Conservation (phyloP, 1,140 invertebrate species). For the Drosophila azteca region DNA sequence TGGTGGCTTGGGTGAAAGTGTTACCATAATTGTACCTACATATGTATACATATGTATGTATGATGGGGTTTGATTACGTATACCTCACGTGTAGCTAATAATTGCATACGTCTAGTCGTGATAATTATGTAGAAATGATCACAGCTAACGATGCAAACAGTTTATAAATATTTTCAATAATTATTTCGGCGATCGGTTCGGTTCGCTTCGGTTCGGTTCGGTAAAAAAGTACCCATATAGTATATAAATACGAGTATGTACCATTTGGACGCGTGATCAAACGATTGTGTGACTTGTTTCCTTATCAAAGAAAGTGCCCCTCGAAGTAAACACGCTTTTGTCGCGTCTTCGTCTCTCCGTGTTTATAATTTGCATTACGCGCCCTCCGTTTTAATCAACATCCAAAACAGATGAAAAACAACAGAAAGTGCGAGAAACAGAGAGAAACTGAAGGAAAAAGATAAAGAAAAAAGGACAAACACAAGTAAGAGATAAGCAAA, state of each 20-base stretch:
- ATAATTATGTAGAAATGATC: constrained; percentile 30
- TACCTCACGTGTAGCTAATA: constrained; percentile 48
- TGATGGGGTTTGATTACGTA: constrained; percentile 23
- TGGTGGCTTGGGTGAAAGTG: constrained; percentile 17
- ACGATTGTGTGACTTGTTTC: neutral
- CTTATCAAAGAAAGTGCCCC: constrained; percentile 44
- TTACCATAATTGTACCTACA: constrained; percentile 13
- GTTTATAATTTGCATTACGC: constrained; percentile 72
- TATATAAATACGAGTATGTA: too few species aligned
- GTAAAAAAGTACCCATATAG: neutral
- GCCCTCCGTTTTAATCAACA: constrained; percentile 52
- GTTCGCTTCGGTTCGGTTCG: constrained; percentile 20
- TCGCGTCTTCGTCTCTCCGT: constrained; percentile 30
- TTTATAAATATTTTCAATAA: constrained; percentile 7
- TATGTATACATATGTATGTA: too few species aligned
- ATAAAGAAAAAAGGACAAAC: constrained; percentile 47
- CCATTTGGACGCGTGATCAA: too few species aligned
- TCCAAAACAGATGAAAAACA: constrained; percentile 24
- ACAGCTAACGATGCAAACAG: constrained; percentile 8
- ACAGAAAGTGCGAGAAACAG: constrained; percentile 13
- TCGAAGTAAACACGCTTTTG: constrained; percentile 47
- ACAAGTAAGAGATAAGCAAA: constrained; percentile 64
- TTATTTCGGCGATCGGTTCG: constrained; percentile 3
- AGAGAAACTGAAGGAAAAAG: constrained; percentile 10
- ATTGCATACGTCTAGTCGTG: constrained; percentile 20